Base-by-base conservation (phyloP, 2,888 invertebrate species). In the Electrophaes corylata region DNA sequence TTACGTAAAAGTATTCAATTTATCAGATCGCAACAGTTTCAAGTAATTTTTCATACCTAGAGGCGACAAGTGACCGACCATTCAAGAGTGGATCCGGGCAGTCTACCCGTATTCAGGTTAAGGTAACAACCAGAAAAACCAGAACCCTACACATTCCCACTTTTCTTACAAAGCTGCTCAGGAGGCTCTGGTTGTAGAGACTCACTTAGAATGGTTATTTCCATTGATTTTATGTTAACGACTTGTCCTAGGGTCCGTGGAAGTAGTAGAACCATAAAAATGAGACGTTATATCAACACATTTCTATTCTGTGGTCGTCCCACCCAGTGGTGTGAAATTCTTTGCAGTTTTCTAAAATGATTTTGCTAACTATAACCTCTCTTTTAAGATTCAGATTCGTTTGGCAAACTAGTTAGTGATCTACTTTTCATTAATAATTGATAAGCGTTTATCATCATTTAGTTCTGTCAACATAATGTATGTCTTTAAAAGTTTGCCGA, bases 141-240 rank as follows among this genome's bases (percentile, higher is more conserved):
- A 60, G 70, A 71, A 44, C 41, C 39, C 43, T 50, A 20, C 23
- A 23, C 29, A 33, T 53, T 53, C 49, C 49, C 41, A 54, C 35
- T 39, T 40, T 11, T 26, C 16, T 23, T 20, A 54, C 26, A 16
- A 45, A 53, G 16, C 5, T 39, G 4, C 16, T 26, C 1, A 16
- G 10, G 2, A 23, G 16, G 8, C 29, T 40, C 14, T 41, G 12
- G 16, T 37, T 37, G 14, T 12, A 51, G 37, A 51, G 65, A 37
- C 67, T 67, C 19, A 3, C 1, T 3, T 20, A 20, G 14, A 40
- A 23, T 76, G 73, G 78, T 61, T 46, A 33, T 46, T 35, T 56
- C 45, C 52, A 60, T 40, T 49, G 58, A 66, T 71, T 74, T 71
- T 71, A 75, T 73, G 72, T 69, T 75, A 72, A 75, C 73, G 70